These are phyloP conservation scores for Gila orcuttii DNA, from an alignment of 2,113 vertebrate genomes.

Conservation along the genomic window DNA sequence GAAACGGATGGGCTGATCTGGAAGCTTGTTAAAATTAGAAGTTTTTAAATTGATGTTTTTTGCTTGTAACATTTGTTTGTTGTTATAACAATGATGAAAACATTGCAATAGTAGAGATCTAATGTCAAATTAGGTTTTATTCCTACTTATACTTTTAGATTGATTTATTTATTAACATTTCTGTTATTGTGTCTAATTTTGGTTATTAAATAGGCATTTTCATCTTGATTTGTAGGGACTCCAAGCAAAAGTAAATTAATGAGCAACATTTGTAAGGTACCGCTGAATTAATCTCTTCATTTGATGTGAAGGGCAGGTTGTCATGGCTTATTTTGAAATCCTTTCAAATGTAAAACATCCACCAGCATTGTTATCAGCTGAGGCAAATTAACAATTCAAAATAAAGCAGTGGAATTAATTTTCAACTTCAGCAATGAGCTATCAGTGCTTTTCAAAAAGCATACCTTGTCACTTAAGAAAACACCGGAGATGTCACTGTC, in stretches of 20 bases:
- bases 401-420: conserved; percentile 48
- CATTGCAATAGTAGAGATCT: not conserved
- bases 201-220: not conserved
- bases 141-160: not conserved
- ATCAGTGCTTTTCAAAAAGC: conserved; percentile 27
- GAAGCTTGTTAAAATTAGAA: not conserved
- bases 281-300: conserved; percentile 27
- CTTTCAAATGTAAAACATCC: conserved; percentile 51
- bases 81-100: not conserved
- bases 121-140: not conserved
- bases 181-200: not conserved
- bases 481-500: conserved; percentile 8
- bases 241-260: not conserved
- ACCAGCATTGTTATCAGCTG: conserved; percentile 33
- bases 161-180: not conserved
- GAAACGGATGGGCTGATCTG: not conserved
- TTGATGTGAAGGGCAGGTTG: conserved; percentile 42
- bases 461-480: conserved; percentile 13
- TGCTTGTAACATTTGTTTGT: not conserved
- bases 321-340: conserved; percentile 48
- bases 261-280: conserved; percentile 2
- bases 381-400: conserved; percentile 52
- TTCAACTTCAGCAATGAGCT: conserved; percentile 1
- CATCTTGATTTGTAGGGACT: not conserved
- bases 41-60: not conserved